phyloP scores from a whole-genome alignment of 2,113 vertebrate species.

The Xenus cinereus region DNA sequence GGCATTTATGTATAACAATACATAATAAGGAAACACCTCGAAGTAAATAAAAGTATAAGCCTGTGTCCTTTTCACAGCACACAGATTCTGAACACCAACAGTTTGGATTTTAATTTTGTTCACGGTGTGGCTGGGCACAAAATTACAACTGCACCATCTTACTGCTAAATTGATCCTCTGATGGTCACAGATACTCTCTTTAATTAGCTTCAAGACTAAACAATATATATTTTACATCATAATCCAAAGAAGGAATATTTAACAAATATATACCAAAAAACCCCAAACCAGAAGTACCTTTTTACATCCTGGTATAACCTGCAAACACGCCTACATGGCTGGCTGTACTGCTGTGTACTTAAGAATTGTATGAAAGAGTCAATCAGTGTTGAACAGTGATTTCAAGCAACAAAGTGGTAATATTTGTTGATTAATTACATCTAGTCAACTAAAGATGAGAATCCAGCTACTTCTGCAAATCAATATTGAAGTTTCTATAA shows the following conservation, averaged over 20 bases:
- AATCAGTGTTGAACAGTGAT: neutral
- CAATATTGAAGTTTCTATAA: neutral
- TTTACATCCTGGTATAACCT: neutral
- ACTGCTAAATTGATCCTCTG: neutral
- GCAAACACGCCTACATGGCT: neutral
- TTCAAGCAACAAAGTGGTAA: neutral
- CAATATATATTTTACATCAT: neutral
- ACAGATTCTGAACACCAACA: neutral
- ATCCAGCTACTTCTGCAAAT: neutral
- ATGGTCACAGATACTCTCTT: neutral
- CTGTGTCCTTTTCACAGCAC: neutral
- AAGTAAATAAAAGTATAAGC: neutral
- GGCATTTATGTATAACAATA: neutral
- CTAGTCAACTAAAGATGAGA: neutral
- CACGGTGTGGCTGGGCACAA: neutral
- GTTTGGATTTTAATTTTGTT: neutral
- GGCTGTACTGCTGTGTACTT: neutral
- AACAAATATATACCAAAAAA: neutral
- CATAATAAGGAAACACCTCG: neutral
- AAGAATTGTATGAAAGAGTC: neutral
- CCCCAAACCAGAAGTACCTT: neutral
- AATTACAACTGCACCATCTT: neutral
- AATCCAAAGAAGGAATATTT: neutral
- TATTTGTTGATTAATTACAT: neutral
- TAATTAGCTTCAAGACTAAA: neutral